phyloP scores from a whole-genome alignment of 2,113 vertebrate genomes.

The Leucoraja erinaceus region DNA sequence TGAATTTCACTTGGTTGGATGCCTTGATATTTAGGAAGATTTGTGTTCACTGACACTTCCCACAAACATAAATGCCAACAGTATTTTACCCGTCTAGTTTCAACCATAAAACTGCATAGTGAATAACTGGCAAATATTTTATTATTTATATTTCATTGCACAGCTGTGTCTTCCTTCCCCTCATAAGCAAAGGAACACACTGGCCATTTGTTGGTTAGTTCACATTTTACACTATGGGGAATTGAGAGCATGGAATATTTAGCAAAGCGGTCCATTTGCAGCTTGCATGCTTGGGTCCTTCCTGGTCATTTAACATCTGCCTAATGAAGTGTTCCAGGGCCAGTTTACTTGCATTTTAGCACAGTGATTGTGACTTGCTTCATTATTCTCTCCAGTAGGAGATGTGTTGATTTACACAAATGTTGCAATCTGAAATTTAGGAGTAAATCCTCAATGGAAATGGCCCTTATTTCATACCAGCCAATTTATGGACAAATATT shows the following conservation, averaged over 20 bases:
- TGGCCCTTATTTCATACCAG: neutral
- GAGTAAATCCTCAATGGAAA: neutral
- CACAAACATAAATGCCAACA: neutral
- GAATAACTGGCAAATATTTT: constrained; percentile 51
- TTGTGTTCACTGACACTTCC: constrained; percentile 1
- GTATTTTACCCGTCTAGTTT: constrained; percentile 42
- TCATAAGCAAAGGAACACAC: constrained; percentile 49
- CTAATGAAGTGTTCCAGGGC: constrained; percentile 68
- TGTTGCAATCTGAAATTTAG: neutral
- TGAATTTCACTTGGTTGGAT: constrained; percentile 20
- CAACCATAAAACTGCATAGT: constrained; percentile 47
- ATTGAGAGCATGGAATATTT: constrained; percentile 61
- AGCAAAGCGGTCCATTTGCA: constrained; percentile 61
- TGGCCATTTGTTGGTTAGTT: constrained; percentile 62
- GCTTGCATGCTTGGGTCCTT: constrained; percentile 58
- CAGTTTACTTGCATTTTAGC: constrained; percentile 45
- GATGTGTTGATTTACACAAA: neutral
- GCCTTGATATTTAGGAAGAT: constrained; percentile 7
- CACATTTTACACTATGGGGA: constrained; percentile 63
- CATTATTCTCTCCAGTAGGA: constrained; percentile 41
- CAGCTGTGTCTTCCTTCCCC: constrained; percentile 53
- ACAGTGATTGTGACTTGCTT: constrained; percentile 62
- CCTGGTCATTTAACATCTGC: constrained; percentile 76
- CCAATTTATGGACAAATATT: neutral
- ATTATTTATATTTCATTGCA: constrained; percentile 48